Base-by-base conservation (phyloP, 2,113 vertebrate genomes). In the Pampusana beccarii region DNA sequence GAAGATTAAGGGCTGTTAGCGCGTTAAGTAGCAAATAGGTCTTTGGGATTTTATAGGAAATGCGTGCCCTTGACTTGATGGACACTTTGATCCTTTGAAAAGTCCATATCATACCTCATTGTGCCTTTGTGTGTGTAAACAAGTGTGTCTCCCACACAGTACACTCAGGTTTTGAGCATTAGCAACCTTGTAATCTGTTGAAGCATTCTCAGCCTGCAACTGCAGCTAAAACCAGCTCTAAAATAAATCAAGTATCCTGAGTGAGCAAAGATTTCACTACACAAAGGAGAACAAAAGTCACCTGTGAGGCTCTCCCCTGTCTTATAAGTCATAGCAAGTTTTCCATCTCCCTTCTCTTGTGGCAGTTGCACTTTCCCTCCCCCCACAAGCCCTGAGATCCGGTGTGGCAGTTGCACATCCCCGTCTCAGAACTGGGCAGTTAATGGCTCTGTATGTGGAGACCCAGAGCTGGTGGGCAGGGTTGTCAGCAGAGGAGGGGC, bases 71-170 rank as follows among this genome's bases (percentile, higher is more conserved):
- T 67, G 42, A 16, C 7, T 28, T 54, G 11, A 20, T 48, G 23
- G 17, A 3, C 9, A 28, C 14, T 34, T 65, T 40, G 73, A 66
- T 51, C 12, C 13, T 18, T 69, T 61, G 36, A 40, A 34, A 80
- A 70, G 36, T 53, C 18, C 1, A 0, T 29, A 13, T 53, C 24
- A 53, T 44, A 46, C 1, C 16, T 77, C 11, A 28, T 1, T 54
- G 48, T 9, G 11, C 23, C 48, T 42, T 31, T 42, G 26, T n/a
- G 6, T n/a, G 16, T 50, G 7, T 24, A n/a, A 54, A 73, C 40
- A 6, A 2, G 0, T 14, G 10, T n/a, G 3, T 74, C 10, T 61
- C n/a, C 34, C 24, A 33, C 9, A 10, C 20, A 11, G 16, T 25
- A 3, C 51, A 8, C 9, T 66, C 46, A 5, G 14, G 2, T 51